A percentile compares a stretch with the other conserved stretches of the same genome.
Conservation (phyloP, 1,140 invertebrate species). For the Stegodyphus mimosarum region DNA sequence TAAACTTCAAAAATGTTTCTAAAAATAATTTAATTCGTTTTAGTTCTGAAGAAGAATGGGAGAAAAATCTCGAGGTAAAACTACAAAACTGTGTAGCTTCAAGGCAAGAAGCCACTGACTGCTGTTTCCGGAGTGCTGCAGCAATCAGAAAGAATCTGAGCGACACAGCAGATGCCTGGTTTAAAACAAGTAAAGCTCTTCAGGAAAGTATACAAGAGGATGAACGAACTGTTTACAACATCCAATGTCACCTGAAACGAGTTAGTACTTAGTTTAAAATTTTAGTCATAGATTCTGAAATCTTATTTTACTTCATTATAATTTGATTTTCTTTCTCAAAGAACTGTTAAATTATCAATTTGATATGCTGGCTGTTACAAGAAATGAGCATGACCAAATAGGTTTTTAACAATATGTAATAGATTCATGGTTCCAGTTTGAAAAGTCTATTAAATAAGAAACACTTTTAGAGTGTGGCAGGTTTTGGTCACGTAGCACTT, state of each 20-base stretch:
- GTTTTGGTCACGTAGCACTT: no score
- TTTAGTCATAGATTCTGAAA: background rate
- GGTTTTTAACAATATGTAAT: no score
- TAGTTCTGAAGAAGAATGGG: slow-evolving; percentile 49
- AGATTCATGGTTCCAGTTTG: no score
- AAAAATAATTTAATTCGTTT: background rate
- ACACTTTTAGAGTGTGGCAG: no score
- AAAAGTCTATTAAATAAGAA: no score
- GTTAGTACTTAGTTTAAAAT: background rate
- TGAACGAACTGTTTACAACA: slow-evolving; percentile 11
- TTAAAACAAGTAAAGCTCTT: slow-evolving; percentile 15
- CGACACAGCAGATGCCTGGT: slow-evolving; percentile 5
- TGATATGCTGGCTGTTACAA: no score
- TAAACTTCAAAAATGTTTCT: no score
- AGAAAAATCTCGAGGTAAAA: slow-evolving; percentile 15
- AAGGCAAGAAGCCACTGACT: slow-evolving; percentile 8
- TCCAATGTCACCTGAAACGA: slow-evolving; percentile 11
- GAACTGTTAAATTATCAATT: background rate
- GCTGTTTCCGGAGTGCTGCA: background rate
- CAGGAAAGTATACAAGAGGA: slow-evolving; percentile 25
- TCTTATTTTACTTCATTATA: background rate
- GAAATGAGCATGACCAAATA: no score
- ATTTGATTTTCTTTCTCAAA: background rate
- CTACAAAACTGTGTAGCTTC: slow-evolving; percentile 7
- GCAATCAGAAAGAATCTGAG: background rate